phyloP scores from a whole-genome alignment of 1,140 invertebrate species.

The Anastrepha obliqua region DNA sequence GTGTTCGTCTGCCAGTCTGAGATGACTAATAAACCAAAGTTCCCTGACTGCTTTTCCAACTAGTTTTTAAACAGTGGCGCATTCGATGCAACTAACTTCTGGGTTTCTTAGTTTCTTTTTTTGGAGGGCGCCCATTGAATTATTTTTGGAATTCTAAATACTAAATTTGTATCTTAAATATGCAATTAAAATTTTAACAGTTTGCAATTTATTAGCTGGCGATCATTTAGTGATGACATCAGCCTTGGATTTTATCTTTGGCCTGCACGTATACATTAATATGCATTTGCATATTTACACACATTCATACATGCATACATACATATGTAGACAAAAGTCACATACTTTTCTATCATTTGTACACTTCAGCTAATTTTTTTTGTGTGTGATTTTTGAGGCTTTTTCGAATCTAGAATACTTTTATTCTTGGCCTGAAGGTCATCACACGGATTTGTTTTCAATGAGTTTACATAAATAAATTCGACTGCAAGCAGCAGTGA shows the following conservation, averaged over 20 bases:
- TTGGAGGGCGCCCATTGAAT: background rate
- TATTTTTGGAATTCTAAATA: too few species aligned
- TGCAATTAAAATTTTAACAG: too few species aligned
- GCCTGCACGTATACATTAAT: background rate
- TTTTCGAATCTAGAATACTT: background rate
- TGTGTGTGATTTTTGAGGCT: background rate
- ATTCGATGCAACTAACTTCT: background rate
- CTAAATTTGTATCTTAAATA: too few species aligned
- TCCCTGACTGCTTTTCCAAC: slow-evolving; percentile 24
- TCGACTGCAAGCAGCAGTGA: background rate
- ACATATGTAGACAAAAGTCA: background rate
- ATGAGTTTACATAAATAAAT: slow-evolving; percentile 44
- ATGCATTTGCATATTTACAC: background rate
- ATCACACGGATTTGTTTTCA: slow-evolving; percentile 31
- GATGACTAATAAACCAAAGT: slow-evolving; percentile 21
- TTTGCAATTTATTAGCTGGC: background rate
- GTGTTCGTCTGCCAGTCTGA: background rate
- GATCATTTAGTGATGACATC: slow-evolving; percentile 28
- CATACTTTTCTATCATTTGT: background rate
- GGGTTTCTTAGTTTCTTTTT: too few species aligned
- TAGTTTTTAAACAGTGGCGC: slow-evolving; percentile 21
- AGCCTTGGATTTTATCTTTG: background rate
- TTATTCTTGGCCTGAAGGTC: slow-evolving; percentile 47
- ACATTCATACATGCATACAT: background rate
- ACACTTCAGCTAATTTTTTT: background rate